Base-by-base conservation (phyloP, 2,888 invertebrate species). In the Halictus ligatus region DNA sequence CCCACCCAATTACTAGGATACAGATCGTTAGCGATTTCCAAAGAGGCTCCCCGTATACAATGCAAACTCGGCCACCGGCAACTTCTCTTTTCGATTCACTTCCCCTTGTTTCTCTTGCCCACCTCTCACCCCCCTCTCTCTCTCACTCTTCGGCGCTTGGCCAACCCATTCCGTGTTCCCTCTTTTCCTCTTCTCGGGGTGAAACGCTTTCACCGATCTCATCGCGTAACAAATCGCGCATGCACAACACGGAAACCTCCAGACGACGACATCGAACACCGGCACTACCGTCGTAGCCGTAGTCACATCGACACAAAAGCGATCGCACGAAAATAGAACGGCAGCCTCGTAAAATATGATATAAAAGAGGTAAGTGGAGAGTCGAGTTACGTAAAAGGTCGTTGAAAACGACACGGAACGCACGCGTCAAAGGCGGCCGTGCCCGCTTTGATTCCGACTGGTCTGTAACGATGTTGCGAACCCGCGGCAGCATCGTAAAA, bases 1-100 rank as follows among this genome's bases (percentile, higher is more conserved):
- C 82, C 72, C 80, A 77, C 86, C 89, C 91, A 92, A 91, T 92
- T 92, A 92, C 88, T 85, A 85, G 86, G 80, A 89, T 88, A 88
- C 81, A 89, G 83, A 75, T 91, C 92, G 88, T 91, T 91, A 90
- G 86, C 78, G 80, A 90, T 89, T 90, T 88, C 85, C 88, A 86
- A 90, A 90, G 89, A 86, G 86, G 78, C n/a, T 89, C 77, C 64
- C 75, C 50, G 76, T 50, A 60, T 83, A 84, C 88, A 86, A 88
- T 81, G 78, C 72, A 58, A 83, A 64, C 87, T 46, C 25, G 73
- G 46, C 82, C 78, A 69, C 78, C 67, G 10, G 69, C 71, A 77
- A 67, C 82, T 78, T 79, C 72, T 50, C 71, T 78, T 79, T 35
- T 21, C 64, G 64, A 64, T 35, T 18, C 35, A 18, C 64, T 29